These are phyloP conservation scores for Portevinia maculata DNA, from an alignment of 2,888 invertebrate species.

Conservation along the genomic window DNA sequence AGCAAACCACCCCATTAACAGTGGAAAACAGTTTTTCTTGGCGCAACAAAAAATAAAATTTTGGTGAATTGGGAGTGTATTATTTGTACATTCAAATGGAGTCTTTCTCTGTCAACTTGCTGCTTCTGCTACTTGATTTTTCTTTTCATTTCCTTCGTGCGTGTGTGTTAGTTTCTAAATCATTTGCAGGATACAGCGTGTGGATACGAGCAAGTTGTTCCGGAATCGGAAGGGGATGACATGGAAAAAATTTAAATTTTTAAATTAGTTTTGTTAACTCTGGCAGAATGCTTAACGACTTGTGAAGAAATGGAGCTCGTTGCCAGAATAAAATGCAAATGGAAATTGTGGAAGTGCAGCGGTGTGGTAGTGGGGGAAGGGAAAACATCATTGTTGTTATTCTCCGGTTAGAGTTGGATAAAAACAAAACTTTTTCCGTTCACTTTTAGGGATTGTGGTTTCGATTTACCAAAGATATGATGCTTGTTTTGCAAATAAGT, in stretches of 20 bases:
- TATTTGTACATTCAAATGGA: slow-evolving; percentile 69
- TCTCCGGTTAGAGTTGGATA: slow-evolving; percentile 13
- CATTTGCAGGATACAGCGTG: slow-evolving; percentile 43
- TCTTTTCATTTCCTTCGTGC: slow-evolving; percentile 18
- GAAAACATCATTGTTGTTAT: slow-evolving; percentile 27
- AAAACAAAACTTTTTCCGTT: slow-evolving; percentile 26
- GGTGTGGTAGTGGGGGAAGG: neutral
- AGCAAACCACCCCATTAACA: slow-evolving; percentile 15
- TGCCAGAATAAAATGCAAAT: slow-evolving; percentile 65
- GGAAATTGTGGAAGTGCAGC: slow-evolving; percentile 54
- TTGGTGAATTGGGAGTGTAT: slow-evolving; percentile 7
- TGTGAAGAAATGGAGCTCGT: slow-evolving; percentile 78
- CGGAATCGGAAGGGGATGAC: slow-evolving; percentile 39
- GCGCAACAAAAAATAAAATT: slow-evolving; percentile 1
- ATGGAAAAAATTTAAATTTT: slow-evolving; percentile 82
- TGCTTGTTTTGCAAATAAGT: slow-evolving; percentile 46
- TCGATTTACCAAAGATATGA: slow-evolving; percentile 48
- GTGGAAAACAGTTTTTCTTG: slow-evolving; percentile 67
- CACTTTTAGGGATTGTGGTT: slow-evolving; percentile 35
- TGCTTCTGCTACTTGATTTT: slow-evolving; percentile 54
- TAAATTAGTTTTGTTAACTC: slow-evolving; percentile 83
- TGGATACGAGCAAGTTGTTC: slow-evolving; percentile 39
- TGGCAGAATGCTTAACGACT: slow-evolving; percentile 81
- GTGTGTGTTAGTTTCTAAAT: slow-evolving; percentile 18
- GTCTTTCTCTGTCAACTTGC: slow-evolving; percentile 61